These are phyloP conservation scores for Plecotus auritus DNA, from an alignment of 2,113 vertebrate species.

Conservation along the genomic window DNA sequence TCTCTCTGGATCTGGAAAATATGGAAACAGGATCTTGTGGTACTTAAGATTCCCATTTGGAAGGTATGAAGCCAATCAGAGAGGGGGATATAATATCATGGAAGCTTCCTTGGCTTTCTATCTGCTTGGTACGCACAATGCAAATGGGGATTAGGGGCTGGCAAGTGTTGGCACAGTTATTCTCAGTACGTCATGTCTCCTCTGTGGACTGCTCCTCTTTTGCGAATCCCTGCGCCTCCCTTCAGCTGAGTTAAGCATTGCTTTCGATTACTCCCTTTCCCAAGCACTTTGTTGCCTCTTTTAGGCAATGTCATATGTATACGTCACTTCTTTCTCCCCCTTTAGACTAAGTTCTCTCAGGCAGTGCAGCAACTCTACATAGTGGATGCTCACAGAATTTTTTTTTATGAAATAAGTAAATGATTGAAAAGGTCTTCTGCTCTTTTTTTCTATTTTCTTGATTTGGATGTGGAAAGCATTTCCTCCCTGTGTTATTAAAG, in stretches of 20 bases:
- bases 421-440: neutral
- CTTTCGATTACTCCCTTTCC: neutral
- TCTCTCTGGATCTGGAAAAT: neutral
- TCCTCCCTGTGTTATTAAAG: neutral
- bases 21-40: neutral
- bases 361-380: neutral
- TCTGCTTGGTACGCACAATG: neutral
- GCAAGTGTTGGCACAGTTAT: neutral
- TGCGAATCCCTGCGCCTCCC: neutral
- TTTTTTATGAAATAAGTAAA: neutral
- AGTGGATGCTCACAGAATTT: neutral
- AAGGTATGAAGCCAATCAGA: neutral
- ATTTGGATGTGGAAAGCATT: neutral
- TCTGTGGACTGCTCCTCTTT: neutral
- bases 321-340: neutral
- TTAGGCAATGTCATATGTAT: neutral
- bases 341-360: neutral
- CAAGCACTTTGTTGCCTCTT: neutral
- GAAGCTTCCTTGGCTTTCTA: neutral
- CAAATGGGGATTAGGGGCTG: neutral
- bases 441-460: neutral
- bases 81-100: neutral
- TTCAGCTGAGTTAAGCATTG: neutral
- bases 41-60: neutral
- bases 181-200: accelerated